Evolutionary conservation across 2,797 vertebrate species (phyloP).

Genomic region (Phoeniculus purpureus): DNA sequence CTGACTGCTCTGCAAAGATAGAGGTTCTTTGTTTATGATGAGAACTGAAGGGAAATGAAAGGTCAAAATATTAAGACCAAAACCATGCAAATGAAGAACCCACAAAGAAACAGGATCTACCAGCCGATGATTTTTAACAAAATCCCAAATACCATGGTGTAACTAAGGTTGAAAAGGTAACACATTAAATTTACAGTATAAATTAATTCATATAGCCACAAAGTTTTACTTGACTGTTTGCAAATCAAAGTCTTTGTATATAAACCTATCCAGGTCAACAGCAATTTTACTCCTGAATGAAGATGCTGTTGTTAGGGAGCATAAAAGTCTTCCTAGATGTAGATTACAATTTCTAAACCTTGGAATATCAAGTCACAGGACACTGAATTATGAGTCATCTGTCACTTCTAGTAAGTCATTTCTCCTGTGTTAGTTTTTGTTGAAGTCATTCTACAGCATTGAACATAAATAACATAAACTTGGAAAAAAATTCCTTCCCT

Average conservation of each 20-base stretch:
- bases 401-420: not conserved
- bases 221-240: not conserved
- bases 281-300: not conserved
- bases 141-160: not conserved
- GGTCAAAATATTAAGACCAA: not conserved
- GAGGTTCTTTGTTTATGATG: not conserved
- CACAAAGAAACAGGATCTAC: conserved; percentile 8
- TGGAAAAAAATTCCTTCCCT: not conserved
- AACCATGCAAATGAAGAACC: not conserved
- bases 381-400: not conserved
- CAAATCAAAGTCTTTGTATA: not conserved
- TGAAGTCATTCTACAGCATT: not conserved
- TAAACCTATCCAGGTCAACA: not conserved
- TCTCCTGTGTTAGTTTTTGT: not conserved
- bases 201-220: not conserved
- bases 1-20: not conserved
- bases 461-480: not conserved
- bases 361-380: not conserved
- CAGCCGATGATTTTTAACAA: not conserved
- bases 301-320: not conserved
- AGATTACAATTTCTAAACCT: not conserved
- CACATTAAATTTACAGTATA: not conserved
- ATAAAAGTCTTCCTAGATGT: not conserved
- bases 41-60: not conserved
- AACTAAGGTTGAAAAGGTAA: not conserved